Percentiles rank a stretch among this genome's conserved stretches.
phyloP scores from a whole-genome alignment of 2,113 vertebrate genomes.

The Dromaius novaehollandiae region DNA sequence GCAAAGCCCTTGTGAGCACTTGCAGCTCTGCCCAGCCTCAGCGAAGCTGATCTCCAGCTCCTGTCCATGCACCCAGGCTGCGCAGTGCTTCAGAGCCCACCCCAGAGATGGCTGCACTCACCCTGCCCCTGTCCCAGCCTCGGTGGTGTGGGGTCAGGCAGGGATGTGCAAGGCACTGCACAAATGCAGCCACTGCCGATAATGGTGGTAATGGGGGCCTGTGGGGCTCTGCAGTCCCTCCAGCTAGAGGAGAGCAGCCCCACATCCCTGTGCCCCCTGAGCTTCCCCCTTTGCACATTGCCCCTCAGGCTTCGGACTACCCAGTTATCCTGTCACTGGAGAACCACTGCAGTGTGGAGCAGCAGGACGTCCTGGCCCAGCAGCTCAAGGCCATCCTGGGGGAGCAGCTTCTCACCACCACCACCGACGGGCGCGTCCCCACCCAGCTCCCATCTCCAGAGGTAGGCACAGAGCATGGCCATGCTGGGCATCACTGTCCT shows the following conservation, averaged over 20 bases:
- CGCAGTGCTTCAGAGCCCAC: neutral
- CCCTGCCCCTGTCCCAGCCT: no score
- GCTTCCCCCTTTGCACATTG: neutral
- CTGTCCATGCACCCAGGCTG: neutral
- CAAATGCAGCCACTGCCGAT: no score
- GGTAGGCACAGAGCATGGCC: constrained; percentile 62
- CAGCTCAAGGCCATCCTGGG: constrained; percentile 86
- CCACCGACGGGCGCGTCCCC: constrained; percentile 74
- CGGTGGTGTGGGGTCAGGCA: no score
- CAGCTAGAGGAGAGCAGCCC: neutral
- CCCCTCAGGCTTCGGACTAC: constrained; percentile 83
- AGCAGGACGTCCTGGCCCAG: constrained; percentile 84
- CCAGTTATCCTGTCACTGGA: constrained; percentile 92
- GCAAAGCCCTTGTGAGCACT: neutral
- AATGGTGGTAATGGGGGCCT: no score
- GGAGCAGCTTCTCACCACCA: constrained; percentile 79
- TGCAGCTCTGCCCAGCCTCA: neutral
- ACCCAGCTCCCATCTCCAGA: constrained; percentile 87
- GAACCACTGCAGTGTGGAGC: constrained; percentile 92
- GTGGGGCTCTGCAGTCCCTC: neutral
- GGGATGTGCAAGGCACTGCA: no score
- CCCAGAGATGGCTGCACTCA: neutral
- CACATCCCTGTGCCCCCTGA: no score
- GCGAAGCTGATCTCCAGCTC: neutral
- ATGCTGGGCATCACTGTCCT: neutral